phyloP scores from a whole-genome alignment of 2,113 vertebrate genomes.

The Etia nguti region DNA sequence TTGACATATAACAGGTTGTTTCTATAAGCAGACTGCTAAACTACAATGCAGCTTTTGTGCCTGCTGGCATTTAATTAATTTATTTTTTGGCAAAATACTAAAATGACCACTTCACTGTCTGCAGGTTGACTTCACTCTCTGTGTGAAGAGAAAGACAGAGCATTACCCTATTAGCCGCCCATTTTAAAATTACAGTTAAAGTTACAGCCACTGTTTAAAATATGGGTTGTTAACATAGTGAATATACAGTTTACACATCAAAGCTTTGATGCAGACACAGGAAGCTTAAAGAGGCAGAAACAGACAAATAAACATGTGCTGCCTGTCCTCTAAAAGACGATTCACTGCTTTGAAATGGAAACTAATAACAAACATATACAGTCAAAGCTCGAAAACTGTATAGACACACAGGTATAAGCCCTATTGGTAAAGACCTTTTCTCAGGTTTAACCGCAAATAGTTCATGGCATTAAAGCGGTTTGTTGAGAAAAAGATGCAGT shows the following conservation, averaged over 20 bases:
- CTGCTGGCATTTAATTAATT: not conserved
- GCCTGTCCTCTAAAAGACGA: not conserved
- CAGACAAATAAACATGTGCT: not conserved
- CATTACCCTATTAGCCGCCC: not conserved
- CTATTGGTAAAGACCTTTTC: not conserved
- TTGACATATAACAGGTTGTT: not conserved
- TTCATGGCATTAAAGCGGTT: not conserved
- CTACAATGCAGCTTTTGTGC: not conserved
- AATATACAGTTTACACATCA: not conserved
- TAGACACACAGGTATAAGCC: not conserved
- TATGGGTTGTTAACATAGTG: not conserved
- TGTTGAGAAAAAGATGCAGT: not conserved
- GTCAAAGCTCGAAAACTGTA: not conserved
- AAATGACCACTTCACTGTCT: not conserved
- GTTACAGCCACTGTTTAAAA: not conserved
- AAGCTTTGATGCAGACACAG: constrained; percentile 13
- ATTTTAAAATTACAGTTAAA: not conserved
- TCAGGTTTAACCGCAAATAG: not conserved
- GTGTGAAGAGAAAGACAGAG: not conserved
- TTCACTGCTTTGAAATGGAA: not conserved
- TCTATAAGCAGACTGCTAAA: not conserved
- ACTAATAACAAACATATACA: not conserved
- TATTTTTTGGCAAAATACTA: not conserved
- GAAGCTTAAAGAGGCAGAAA: not conserved
- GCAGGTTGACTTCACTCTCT: not conserved